phyloP scores from a whole-genome alignment of 64 coral and sea anemone genomes.

The Astreopora myriophthalma region DNA sequence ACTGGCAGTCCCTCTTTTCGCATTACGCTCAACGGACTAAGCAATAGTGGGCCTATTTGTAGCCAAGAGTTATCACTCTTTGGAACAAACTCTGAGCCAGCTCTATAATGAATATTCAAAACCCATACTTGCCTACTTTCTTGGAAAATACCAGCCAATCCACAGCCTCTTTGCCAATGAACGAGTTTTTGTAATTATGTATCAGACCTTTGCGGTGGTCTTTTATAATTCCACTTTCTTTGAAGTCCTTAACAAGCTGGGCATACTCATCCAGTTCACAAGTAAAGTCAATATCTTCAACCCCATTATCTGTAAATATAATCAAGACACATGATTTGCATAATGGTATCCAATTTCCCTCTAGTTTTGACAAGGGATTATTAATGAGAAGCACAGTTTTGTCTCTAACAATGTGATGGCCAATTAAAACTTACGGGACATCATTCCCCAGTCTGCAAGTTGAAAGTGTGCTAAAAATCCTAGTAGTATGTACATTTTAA shows the following conservation, averaged over 20 bases:
- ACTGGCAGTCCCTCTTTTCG: no score
- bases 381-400: no score
- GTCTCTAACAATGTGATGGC: no score
- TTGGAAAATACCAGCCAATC: slow-evolving; percentile 81
- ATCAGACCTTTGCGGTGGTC: slow-evolving; percentile 73
- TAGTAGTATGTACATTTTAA: no score
- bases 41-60: no score
- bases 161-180: slow-evolving; percentile 89
- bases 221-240: slow-evolving; percentile 88
- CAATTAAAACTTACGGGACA: no score
- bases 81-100: no score
- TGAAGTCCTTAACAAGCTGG: slow-evolving; percentile 84
- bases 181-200: slow-evolving; percentile 76
- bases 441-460: no score
- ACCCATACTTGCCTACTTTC: slow-evolving; percentile 61
- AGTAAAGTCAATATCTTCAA: slow-evolving; percentile 64
- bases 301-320: slow-evolving; percentile 20
- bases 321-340: neutral
- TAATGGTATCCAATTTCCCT: neutral
- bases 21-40: no score
- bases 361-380: no score
- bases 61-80: no score
- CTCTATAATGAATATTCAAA: neutral
- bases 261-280: slow-evolving; percentile 97
- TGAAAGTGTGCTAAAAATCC: no score